Percentiles rank a stretch among this genome's conserved stretches.
Evolutionary conservation across 1,140 invertebrate genomes (phyloP).

Genomic region (Pseudomyrmex gracilis): DNA sequence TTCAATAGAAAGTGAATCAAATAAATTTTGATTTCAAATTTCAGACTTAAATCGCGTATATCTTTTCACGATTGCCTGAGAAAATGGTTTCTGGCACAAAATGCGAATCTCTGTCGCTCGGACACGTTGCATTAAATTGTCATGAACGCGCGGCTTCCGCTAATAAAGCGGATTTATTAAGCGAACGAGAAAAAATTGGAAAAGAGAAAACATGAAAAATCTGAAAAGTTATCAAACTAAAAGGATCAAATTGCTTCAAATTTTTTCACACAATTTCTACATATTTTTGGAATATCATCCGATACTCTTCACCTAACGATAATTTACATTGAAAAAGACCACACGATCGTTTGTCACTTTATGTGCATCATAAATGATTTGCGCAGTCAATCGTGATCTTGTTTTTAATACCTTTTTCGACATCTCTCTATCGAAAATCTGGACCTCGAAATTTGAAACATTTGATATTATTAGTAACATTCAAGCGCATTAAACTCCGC

Average conservation of each 20-base stretch:
- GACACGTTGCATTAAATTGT: neutral
- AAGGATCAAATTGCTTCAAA: neutral
- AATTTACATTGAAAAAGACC: too few species aligned
- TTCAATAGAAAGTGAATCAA: neutral
- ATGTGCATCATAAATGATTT: too few species aligned
- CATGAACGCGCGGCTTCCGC: neutral
- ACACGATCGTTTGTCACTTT: too few species aligned
- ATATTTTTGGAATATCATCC: too few species aligned
- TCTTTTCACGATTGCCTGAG: neutral
- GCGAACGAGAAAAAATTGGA: neutral
- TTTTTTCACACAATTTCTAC: neutral
- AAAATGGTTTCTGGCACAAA: slow-evolving; percentile 4
- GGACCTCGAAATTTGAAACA: too few species aligned
- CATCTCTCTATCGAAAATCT: too few species aligned
- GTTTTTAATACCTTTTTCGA: too few species aligned
- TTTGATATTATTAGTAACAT: too few species aligned
- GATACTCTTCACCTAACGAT: too few species aligned
- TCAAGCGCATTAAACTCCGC: too few species aligned
- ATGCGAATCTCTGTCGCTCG: slow-evolving; percentile 16
- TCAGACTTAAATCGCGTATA: slow-evolving; percentile 33
- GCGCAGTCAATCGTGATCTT: too few species aligned
- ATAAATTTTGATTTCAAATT: slow-evolving; percentile 29
- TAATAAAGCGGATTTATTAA: neutral
- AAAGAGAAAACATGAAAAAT: neutral
- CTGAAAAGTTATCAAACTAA: neutral